phyloP scores from a whole-genome alignment of 2,113 vertebrate species.

The Lichenostomus cassidix region DNA sequence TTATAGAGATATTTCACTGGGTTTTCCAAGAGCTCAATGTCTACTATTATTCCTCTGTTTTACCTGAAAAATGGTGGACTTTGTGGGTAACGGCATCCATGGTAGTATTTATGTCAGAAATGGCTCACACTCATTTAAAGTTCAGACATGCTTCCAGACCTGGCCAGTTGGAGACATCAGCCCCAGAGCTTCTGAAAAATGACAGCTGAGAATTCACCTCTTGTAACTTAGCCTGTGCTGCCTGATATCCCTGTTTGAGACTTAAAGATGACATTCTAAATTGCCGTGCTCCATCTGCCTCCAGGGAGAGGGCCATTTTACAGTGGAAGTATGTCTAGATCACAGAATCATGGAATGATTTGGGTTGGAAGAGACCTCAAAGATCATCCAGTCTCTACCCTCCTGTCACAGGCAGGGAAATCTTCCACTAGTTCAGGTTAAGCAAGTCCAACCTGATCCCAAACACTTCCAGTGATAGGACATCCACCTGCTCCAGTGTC shows the following conservation, averaged over 20 bases:
- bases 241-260: background rate
- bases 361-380: background rate
- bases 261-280: background rate
- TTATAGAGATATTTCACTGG: background rate
- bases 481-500: background rate
- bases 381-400: background rate
- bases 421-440: background rate
- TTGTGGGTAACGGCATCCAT: background rate
- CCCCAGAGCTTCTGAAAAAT: background rate
- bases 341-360: background rate
- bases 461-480: rapidly evolving
- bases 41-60: background rate
- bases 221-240: background rate
- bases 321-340: background rate
- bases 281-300: background rate
- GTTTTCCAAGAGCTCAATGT: background rate
- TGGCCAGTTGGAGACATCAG: background rate
- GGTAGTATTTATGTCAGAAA: background rate
- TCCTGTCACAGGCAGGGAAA: too few species aligned
- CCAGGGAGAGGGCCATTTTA: background rate
- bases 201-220: background rate
- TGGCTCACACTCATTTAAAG: background rate
- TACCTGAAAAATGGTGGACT: background rate
- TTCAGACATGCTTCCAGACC: background rate
- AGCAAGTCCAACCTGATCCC: background rate